Conservation (phyloP, 2,113 vertebrate species). For the Gopherus evgoodei region DNA sequence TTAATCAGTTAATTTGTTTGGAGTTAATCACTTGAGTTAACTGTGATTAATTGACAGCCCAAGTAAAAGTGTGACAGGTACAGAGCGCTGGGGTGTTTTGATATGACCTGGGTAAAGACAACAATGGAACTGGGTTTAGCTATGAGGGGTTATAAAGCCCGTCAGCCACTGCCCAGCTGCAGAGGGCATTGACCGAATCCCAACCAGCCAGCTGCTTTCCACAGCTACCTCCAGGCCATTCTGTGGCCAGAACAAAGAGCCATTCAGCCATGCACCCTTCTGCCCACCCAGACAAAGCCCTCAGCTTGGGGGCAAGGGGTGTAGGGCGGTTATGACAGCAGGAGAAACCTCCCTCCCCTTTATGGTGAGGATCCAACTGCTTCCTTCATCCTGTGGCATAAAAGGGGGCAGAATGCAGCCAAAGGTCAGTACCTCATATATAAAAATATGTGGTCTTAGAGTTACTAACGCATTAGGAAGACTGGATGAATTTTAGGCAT, state of each 20-base stretch:
- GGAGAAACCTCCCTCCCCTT: background rate
- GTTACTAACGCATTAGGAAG: background rate
- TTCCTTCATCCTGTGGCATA: background rate
- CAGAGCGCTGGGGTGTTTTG: background rate
- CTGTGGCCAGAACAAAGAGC: background rate
- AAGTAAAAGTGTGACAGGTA: background rate
- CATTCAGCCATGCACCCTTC: background rate
- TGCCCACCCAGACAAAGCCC: background rate
- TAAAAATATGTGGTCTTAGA: background rate
- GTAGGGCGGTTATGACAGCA: background rate
- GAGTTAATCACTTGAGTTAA: background rate
- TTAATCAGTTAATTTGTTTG: background rate
- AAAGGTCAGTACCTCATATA: background rate
- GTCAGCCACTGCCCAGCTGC: background rate
- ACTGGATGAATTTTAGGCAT: background rate
- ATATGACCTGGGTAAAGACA: background rate
- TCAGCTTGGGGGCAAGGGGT: background rate
- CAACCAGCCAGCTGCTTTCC: accelerated
- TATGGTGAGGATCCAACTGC: background rate
- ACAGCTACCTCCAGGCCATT: background rate
- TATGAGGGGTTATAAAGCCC: background rate
- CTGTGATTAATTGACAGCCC: no score
- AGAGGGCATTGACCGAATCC: accelerated
- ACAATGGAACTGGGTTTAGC: background rate
- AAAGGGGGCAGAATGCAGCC: background rate